A percentile compares a stretch with the other conserved stretches of the same genome.
Conservation (phyloP, 2,888 invertebrate species). For the Lasioglossum villosulum region DNA sequence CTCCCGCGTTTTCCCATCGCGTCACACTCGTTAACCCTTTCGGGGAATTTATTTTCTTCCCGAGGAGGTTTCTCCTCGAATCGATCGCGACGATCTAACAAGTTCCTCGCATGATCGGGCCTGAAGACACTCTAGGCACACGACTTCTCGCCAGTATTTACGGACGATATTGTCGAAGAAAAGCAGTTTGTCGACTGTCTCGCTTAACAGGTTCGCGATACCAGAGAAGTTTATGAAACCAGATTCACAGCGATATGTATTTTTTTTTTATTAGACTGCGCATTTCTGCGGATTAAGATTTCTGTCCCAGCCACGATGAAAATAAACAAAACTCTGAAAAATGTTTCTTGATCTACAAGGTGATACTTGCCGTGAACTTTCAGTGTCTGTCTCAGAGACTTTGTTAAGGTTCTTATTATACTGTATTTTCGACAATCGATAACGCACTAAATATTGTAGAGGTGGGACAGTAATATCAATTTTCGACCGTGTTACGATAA, state of each 20-base stretch:
- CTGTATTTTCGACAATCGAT: background rate
- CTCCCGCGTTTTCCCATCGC: slow-evolving; percentile 31
- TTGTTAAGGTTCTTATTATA: background rate
- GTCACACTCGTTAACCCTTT: slow-evolving; percentile 45
- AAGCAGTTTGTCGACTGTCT: background rate
- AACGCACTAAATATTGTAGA: background rate
- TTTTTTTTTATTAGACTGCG: background rate
- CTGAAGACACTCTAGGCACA: background rate
- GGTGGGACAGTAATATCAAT: background rate
- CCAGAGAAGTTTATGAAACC: background rate
- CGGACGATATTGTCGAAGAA: background rate
- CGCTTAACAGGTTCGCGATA: background rate
- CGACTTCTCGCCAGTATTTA: background rate
- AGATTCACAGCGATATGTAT: background rate
- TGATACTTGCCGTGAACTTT: background rate
- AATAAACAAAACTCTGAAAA: too few species aligned
- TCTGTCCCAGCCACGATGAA: background rate
- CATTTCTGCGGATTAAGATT: background rate
- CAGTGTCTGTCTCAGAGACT: background rate
- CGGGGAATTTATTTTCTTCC: slow-evolving; percentile 31
- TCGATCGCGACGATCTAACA: background rate
- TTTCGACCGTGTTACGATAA: background rate
- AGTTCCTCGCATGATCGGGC: background rate
- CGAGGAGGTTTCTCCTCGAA: slow-evolving; percentile 21
- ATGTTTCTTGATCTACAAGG: background rate